Base-by-base conservation (phyloP, 2,797 vertebrate genomes). In the Pangasius mekongensis region DNA sequence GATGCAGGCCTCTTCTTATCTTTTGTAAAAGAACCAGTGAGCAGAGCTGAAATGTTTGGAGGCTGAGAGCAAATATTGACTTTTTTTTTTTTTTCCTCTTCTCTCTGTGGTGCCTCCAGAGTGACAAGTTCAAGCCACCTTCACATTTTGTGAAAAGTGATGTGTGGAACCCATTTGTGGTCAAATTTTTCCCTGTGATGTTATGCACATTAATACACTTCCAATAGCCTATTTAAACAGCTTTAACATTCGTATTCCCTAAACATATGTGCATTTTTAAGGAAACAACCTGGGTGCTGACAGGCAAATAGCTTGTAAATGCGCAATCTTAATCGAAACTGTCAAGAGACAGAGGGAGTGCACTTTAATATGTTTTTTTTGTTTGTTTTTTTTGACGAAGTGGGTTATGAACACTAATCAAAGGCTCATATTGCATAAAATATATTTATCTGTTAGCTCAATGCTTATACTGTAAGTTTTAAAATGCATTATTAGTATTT, bases 111-210 rank as follows among this genome's bases (percentile, higher is more conserved):
- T 87, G 87, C 74, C 89, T 66, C 74, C 76, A 85, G 66, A 87
- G 85, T 89, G 91, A 91, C 90, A 90, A 81, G 89, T 89, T 89
- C 88, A 87, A 88, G 87, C 83, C 88, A 90, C 88, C 82, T 77
- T 88, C 87, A 88, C 83, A 77, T 89, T 90, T 86, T 89, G 78
- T 90, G 84, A 91, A 91, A 88, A 90, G 73, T 67, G 83, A 80
- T 89, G 83, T 91, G 85, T 89, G 85, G 83, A 85, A 54, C 47
- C 9, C 56, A 64, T 8, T 39, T 62, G 18, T 64, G n/a, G 69
- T 8, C 52, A 27, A 5, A 71, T 24, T 74, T 56, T 39, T 24
- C 13, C 20, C 49, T 60, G 5, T 60, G 13, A 60, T 20, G 2
- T 62, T 49, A 30, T 62, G 24, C 39, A 24, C 56, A 77, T 76